A percentile compares a stretch with the other conserved stretches of the same genome.
phyloP scores from a whole-genome alignment of 1,140 invertebrate genomes.

The Brachionus asplanchnoidis region DNA sequence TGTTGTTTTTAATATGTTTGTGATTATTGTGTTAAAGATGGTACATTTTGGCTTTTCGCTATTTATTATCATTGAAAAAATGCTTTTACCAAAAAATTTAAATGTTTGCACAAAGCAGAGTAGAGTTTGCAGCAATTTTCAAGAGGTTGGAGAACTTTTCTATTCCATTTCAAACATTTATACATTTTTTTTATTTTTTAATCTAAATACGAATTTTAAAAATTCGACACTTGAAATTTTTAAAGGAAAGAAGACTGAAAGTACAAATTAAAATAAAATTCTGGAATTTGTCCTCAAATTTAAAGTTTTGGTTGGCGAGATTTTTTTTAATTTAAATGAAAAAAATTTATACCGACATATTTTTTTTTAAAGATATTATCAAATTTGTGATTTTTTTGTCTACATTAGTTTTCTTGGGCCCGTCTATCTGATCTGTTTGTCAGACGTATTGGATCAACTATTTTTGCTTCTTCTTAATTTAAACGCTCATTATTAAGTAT shows the following conservation, averaged over 20 bases:
- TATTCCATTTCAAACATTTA: slow-evolving; percentile 1
- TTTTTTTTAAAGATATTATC: too few species aligned
- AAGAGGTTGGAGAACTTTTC: background rate
- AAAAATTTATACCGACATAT: too few species aligned
- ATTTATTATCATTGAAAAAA: background rate
- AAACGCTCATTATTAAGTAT: too few species aligned
- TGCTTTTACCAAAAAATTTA: background rate
- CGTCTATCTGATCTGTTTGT: too few species aligned
- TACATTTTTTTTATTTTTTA: background rate
- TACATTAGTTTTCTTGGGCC: too few species aligned
- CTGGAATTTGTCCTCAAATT: background rate
- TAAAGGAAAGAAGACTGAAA: background rate
- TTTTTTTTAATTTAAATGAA: too few species aligned
- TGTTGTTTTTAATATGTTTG: background rate
- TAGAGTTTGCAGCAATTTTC: background rate
- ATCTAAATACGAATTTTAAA: background rate
- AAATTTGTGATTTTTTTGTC: too few species aligned
- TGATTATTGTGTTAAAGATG: background rate
- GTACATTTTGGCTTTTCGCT: background rate
- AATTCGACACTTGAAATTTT: background rate
- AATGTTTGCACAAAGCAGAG: background rate
- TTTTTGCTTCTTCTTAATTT: too few species aligned
- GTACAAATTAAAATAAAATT: too few species aligned
- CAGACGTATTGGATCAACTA: too few species aligned
- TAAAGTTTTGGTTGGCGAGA: background rate